Evolutionary conservation across 2,888 invertebrate species (phyloP), one percentile per base, ranked within the genome.

Genomic region (Athetis lepigone): DNA sequence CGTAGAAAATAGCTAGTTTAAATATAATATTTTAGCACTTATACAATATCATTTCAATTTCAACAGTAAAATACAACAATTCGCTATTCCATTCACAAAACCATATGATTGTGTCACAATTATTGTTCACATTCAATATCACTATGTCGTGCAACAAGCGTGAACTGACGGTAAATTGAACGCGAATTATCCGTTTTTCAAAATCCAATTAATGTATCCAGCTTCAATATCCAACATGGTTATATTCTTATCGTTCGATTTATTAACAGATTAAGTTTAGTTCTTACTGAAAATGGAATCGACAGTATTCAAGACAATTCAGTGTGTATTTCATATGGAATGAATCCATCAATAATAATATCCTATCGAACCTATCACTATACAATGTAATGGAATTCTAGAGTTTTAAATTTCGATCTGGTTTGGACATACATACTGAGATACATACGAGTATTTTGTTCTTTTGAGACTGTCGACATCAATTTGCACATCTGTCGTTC

Each of bases 201-300:
- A 46, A 76, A 84, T 82, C 76, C 82, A 85, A 86, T 86, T 83
- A 82, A 76, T 79, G 73, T 75, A 71, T 72, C 70, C 77, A 74
- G 75, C 69, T 80, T 79, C 77, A 70, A 79, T 73, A 42, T 47
- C 51, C 46, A 71, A 61, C 62, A 55, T 60, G 72, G 77, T 78
- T 75, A 75, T 61, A 72, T 55, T 61, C 47, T 54, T 65, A 36
- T 50, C 59, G 16, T 47, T 9, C 55, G 27, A 59, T 72, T 57
- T 45, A 60, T 56, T 54, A 58, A 64, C 36, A 49, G 55, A 68
- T 70, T 54, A 54, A 71, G 46, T 63, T 19, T 45, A 29, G 23
- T 39, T 67, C 61, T 69, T 75, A 77, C 81, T 82, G 11, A 3
- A 4, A 33, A 27, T 58, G 2, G 46, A 29, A 54, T 54, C 7